A percentile compares a stretch with the other conserved stretches of the same genome.
Evolutionary conservation across 2,113 vertebrate genomes (phyloP).

Genomic region (Excalfactoria chinensis): DNA sequence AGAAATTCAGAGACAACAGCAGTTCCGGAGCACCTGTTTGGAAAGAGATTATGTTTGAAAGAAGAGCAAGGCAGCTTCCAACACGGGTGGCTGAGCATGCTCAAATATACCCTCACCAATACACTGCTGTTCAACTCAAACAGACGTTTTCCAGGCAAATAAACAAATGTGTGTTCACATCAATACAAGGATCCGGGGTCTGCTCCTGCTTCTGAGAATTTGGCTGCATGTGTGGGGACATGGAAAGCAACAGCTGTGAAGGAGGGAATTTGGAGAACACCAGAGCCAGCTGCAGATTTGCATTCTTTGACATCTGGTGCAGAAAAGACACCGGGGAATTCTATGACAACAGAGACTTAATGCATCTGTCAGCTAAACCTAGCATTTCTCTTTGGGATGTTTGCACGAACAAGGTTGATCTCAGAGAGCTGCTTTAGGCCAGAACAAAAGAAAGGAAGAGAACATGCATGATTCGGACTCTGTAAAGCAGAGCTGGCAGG

Average conservation of each 20-base stretch:
- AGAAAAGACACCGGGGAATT: slow-evolving; percentile 48
- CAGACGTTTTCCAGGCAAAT: background rate
- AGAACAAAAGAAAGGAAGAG: background rate
- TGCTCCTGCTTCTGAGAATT: slow-evolving; percentile 31
- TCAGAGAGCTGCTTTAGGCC: background rate
- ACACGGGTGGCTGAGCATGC: rapidly evolving
- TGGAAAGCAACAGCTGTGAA: slow-evolving; percentile 65
- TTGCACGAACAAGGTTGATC: slow-evolving; percentile 10
- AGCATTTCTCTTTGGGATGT: slow-evolving; percentile 35
- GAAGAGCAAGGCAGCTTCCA: background rate
- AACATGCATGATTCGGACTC: background rate
- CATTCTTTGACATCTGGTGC: slow-evolving; percentile 63
- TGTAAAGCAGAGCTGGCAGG: background rate
- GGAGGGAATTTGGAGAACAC: slow-evolving; percentile 47
- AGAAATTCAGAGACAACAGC: background rate
- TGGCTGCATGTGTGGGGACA: background rate
- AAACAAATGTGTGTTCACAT: background rate
- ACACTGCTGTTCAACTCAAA: background rate
- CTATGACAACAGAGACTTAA: slow-evolving; percentile 54
- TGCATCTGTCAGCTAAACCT: slow-evolving; percentile 59
- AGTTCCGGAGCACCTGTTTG: background rate
- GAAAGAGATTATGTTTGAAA: background rate
- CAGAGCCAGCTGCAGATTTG: slow-evolving; percentile 60
- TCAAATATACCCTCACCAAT: background rate
- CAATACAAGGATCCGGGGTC: background rate